Conservation (phyloP, 2,113 vertebrate genomes). For the Varanus salvator region DNA sequence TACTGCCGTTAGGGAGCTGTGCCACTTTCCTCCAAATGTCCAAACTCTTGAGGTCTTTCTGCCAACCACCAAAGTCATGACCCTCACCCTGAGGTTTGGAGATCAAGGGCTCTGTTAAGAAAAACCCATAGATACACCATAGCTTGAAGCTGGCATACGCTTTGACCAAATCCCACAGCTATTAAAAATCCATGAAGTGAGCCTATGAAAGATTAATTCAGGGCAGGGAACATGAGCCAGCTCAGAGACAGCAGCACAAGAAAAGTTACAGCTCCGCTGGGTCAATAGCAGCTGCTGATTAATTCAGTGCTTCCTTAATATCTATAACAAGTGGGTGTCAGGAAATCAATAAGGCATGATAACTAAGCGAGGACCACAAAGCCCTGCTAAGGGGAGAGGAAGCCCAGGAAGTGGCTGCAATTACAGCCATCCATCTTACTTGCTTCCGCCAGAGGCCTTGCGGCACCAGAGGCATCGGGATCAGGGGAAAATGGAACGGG, state of each 20-base stretch:
- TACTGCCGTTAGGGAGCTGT: background rate
- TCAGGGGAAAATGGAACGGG: constrained; percentile 34
- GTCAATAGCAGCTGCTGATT: background rate
- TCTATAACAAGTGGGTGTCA: background rate
- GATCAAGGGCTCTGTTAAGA: background rate
- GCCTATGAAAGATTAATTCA: constrained; percentile 27
- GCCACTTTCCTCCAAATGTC: background rate
- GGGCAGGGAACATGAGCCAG: constrained; percentile 16
- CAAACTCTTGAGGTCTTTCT: background rate
- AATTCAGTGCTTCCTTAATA: constrained; percentile 11
- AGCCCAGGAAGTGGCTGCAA: background rate
- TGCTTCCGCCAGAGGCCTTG: background rate
- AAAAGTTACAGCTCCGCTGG: background rate
- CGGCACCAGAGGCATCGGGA: background rate
- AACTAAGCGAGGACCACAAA: background rate
- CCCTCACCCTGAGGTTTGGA: background rate
- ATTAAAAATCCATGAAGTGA: constrained; percentile 1
- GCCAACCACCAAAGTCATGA: background rate
- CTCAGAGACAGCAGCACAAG: background rate
- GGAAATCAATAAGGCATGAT: background rate
- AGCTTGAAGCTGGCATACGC: rapidly evolving
- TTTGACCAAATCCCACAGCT: background rate
- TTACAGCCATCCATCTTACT: background rate
- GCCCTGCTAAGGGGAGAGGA: background rate
- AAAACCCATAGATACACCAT: background rate